These are phyloP conservation scores for Staurois parvus DNA, from an alignment of 2,797 vertebrate genomes.

Conservation along the genomic window DNA sequence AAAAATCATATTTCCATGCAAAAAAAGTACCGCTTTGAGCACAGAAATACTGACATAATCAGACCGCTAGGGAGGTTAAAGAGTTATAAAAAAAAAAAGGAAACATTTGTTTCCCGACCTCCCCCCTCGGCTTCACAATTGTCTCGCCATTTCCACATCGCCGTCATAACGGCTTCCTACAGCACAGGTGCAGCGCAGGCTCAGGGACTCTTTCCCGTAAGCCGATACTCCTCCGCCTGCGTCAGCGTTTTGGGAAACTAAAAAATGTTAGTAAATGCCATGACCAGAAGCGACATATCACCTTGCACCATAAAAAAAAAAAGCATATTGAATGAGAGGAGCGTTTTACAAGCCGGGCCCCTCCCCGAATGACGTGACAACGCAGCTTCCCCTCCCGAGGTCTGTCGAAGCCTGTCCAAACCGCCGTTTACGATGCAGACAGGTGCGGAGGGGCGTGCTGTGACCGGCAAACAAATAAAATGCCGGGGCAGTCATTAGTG, in stretches of 20 bases:
- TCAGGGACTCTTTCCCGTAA: slow-evolving; percentile 28
- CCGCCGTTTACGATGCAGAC: slow-evolving; percentile 66
- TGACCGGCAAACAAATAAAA: slow-evolving; percentile 35
- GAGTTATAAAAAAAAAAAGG: too few relatives aligned
- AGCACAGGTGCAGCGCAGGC: slow-evolving; percentile 15
- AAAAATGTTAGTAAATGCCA: slow-evolving; percentile 63
- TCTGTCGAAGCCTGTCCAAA: slow-evolving; percentile 21
- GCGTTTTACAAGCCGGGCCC: slow-evolving; percentile 65
- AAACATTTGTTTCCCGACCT: too few relatives aligned
- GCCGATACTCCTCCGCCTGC: background rate
- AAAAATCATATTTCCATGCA: too few relatives aligned
- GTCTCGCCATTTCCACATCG: background rate
- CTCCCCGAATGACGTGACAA: slow-evolving; percentile 22
- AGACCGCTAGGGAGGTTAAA: too few relatives aligned
- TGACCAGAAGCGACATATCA: slow-evolving; percentile 63
- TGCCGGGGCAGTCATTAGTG: background rate
- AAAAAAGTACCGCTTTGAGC: too few relatives aligned
- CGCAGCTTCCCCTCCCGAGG: slow-evolving; percentile 62
- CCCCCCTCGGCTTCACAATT: background rate
- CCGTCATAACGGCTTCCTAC: too few relatives aligned
- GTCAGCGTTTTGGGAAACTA: slow-evolving; percentile 55
- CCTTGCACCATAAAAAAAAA: slow-evolving; percentile 69
- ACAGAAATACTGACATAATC: too few relatives aligned
- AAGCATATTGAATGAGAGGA: slow-evolving; percentile 65
- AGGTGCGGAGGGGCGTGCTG: slow-evolving; percentile 58